Conservation (phyloP, 2,797 vertebrate genomes). For the Synaphobranchus kaupii region DNA sequence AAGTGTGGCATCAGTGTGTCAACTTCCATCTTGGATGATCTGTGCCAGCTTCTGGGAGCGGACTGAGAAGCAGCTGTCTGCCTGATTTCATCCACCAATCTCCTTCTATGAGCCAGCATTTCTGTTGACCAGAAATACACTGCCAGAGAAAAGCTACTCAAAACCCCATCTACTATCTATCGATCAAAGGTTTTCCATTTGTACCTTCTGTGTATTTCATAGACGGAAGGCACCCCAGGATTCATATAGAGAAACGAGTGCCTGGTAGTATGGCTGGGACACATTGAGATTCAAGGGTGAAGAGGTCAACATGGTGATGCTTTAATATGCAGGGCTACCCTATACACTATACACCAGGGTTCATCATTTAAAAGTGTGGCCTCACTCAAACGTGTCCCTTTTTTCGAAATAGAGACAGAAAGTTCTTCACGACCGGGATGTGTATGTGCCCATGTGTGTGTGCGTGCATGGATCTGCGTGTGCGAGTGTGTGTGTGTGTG, state of each 20-base stretch:
- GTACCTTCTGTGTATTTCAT: background rate
- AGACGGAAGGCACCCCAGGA: background rate
- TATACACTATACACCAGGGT: background rate
- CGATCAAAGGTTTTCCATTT: background rate
- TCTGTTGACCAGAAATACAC: background rate
- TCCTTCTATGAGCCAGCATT: conserved; percentile 10
- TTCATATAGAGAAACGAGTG: background rate
- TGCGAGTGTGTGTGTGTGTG: background rate
- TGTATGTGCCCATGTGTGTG: background rate
- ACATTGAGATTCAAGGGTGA: background rate
- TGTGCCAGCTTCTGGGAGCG: conserved; percentile 3
- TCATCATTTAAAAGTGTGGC: background rate
- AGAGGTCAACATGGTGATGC: background rate
- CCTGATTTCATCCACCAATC: conserved; percentile 33
- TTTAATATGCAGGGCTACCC: background rate
- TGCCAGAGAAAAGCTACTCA: background rate
- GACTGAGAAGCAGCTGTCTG: conserved; percentile 38
- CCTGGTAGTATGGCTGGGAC: too few species aligned
- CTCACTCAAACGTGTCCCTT: background rate
- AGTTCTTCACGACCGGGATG: background rate
- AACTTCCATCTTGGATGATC: conserved; percentile 36
- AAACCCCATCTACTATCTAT: background rate
- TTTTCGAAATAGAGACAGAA: background rate
- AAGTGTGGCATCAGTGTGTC: conserved; percentile 21
- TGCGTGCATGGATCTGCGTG: background rate